A percentile compares a stretch with the other conserved stretches of the same genome.
Evolutionary conservation across 2,113 vertebrate species (phyloP).

Genomic region (Petaurus breviceps): DNA sequence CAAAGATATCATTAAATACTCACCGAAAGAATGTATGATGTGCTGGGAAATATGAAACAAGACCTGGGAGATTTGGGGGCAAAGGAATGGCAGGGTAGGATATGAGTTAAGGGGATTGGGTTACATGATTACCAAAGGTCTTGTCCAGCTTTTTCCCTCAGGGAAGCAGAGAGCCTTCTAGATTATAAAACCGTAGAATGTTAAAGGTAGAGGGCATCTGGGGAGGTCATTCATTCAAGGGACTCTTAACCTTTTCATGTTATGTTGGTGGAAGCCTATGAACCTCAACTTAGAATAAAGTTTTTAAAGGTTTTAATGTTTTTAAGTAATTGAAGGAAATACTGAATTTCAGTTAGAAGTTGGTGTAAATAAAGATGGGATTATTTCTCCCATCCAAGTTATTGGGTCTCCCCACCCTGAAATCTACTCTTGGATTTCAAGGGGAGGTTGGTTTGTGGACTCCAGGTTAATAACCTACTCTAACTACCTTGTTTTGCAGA

Average conservation of each 20-base stretch:
- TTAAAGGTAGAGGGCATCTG: not conserved
- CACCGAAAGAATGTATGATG: conserved; percentile 21
- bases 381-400: not conserved
- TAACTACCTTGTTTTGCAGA: not conserved
- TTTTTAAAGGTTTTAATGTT: not conserved
- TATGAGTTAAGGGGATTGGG: not conserved
- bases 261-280: not conserved
- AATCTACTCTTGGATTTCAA: not conserved
- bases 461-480: not conserved
- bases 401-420: not conserved
- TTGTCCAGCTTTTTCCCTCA: not conserved
- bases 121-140: not conserved
- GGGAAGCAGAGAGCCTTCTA: not conserved
- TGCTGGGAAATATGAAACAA: conserved; percentile 48
- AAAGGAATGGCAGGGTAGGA: not conserved
- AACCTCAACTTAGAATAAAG: not conserved
- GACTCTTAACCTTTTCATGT: not conserved
- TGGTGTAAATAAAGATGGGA: not conserved
- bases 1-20: conserved; percentile 51
- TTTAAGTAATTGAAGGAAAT: not conserved
- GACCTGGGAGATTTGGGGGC: conserved; percentile 3
- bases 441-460: not conserved
- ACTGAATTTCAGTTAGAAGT: not conserved
- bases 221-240: not conserved
- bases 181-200: not conserved